Evolutionary conservation across 2,888 invertebrate species (phyloP).

Genomic region (Rotaria magnacalcarata): DNA sequence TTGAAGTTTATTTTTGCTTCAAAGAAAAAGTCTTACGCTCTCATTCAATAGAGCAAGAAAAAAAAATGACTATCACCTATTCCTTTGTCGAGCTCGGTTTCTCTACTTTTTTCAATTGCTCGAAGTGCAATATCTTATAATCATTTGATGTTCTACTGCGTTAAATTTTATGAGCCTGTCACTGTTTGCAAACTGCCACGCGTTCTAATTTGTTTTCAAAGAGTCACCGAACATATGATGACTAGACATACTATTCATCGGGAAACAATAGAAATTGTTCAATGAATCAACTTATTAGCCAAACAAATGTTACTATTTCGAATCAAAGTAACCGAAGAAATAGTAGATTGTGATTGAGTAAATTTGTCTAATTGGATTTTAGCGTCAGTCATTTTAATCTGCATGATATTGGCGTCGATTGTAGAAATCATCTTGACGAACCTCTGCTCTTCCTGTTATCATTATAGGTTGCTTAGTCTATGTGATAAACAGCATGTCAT

Average conservation of each 20-base stretch:
- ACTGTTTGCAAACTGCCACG: not conserved
- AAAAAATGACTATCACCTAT: not conserved
- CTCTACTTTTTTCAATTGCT: no score
- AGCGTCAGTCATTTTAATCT: not conserved
- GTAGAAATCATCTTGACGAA: not conserved
- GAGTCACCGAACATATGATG: not conserved
- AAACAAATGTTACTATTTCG: not conserved
- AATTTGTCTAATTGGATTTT: not conserved
- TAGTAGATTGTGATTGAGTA: not conserved
- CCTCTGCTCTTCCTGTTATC: not conserved
- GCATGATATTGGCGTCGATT: constrained; percentile 6
- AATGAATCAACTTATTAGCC: not conserved
- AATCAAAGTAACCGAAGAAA: not conserved
- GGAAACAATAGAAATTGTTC: not conserved
- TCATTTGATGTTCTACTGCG: not conserved
- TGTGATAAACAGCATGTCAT: not conserved
- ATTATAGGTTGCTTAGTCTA: not conserved
- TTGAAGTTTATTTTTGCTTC: not conserved
- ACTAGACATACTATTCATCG: not conserved
- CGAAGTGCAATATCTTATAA: no score
- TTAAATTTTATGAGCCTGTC: not conserved
- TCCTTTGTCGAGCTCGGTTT: not conserved
- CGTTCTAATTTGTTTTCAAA: not conserved
- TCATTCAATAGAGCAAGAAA: no score
- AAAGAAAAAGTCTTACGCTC: not conserved